Evolutionary conservation across 2,797 vertebrate genomes (phyloP), one percentile per base, ranked within the genome.

Genomic region (Dryobates pubescens): DNA sequence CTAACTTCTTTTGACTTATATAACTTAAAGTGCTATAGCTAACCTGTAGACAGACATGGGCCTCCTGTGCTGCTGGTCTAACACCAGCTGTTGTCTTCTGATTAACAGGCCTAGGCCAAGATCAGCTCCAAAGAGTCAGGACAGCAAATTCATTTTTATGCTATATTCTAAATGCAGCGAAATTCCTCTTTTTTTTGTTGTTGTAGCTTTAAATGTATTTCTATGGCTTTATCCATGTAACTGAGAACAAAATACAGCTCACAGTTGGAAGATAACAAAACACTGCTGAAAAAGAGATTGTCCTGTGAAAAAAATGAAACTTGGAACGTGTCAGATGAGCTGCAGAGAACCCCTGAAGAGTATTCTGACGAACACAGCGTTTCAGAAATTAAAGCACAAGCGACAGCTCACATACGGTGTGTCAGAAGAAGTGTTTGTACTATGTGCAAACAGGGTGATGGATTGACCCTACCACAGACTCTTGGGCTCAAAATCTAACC

Each of bases 251-350:
- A 90, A 78, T 16, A 34, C 0, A 2, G 73, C 63, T 59, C 53
- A 45, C 53, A 80, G 75, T 82, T 85, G 30, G n/a, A 87, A 87
- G 53, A 81, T 64, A 92, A 90, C 53, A 90, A 94, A 81, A 90
- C 0, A 0, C 8, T 0, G 0, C 7, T 72, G 79, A 78, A 72
- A 89, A 71, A 63, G 67, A 79, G 69, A 73, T 18, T 62, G 73
- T 73, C 71, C 74, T 36, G 49, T 26, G 68, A 73, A 73, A 61
- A 89, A 88, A 91, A 83, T 0, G 2, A 68, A 90, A 85, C 67
- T 91, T 75, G 79, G 94, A 92, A 58, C 23, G 14, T 3, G 3
- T 32, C 34, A 67, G 56, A 93, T 11, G 65, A 94, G 73, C 63
- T 89, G 63, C 82, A 88, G 74, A 65, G 62, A 64, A 90, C 68